Conservation (phyloP, 2,888 invertebrate genomes). For the Merodon equestris region DNA sequence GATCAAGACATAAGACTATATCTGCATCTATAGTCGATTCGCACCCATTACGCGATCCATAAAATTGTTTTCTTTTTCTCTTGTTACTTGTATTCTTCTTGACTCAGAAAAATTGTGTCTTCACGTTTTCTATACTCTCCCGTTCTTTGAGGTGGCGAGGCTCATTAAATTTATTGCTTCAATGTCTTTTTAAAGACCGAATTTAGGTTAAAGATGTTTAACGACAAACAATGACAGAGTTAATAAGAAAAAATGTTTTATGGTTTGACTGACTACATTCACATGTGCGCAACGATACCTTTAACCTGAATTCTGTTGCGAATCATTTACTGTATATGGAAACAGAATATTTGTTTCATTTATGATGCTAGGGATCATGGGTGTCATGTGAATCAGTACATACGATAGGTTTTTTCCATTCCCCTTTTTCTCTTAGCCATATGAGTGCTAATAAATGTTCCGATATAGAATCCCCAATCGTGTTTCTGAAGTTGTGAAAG, state of each 20-base stretch:
- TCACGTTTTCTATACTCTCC: background rate
- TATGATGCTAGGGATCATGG: constrained; percentile 16
- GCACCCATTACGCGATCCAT: constrained; percentile 42
- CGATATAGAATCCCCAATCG: too few relatives aligned
- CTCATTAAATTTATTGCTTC: constrained; percentile 21
- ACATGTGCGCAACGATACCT: background rate
- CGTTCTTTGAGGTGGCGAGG: constrained; percentile 12
- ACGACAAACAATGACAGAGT: constrained; percentile 6
- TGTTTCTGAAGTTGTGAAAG: too few relatives aligned
- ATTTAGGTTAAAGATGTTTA: constrained; percentile 35
- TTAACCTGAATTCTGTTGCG: constrained; percentile 6
- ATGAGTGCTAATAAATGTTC: too few relatives aligned
- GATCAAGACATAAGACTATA: background rate
- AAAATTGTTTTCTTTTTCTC: constrained; percentile 22
- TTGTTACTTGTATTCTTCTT: background rate
- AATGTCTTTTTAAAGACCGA: constrained; percentile 5
- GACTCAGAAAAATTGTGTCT: too few relatives aligned
- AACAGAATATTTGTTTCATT: constrained; percentile 6
- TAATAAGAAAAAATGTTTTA: constrained; percentile 19
- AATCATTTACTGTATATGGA: background rate
- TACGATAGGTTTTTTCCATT: too few relatives aligned
- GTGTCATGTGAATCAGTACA: too few relatives aligned
- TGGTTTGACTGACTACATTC: background rate
- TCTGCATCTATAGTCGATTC: constrained; percentile 19
- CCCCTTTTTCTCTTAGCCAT: too few relatives aligned